Evolutionary conservation across 2,113 vertebrate species (phyloP).

Genomic region (Rhadina sibilatrix): DNA sequence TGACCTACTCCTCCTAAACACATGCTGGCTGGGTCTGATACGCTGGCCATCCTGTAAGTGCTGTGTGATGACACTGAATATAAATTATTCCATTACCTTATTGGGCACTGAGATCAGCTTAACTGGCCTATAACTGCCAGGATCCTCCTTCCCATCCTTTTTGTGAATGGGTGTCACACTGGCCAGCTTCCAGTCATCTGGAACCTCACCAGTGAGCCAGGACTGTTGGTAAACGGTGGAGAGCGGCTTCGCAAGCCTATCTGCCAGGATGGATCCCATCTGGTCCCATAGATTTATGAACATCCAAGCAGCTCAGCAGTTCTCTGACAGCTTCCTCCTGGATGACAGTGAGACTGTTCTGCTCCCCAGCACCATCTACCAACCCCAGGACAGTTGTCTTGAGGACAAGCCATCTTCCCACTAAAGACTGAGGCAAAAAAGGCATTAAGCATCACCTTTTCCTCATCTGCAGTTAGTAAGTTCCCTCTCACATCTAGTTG

Average conservation of each 20-base stretch:
- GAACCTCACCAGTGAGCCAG: not conserved
- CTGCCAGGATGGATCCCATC: not conserved
- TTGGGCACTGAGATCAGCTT: not conserved
- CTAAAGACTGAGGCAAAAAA: not conserved
- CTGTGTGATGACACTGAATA: not conserved
- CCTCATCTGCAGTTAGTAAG: not conserved
- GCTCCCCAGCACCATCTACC: not conserved
- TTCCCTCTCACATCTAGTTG: not conserved
- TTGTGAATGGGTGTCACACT: not conserved
- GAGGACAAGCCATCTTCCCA: not conserved
- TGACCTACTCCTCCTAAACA: not conserved
- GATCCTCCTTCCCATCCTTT: not conserved
- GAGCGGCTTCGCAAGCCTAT: not conserved
- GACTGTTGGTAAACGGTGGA: not conserved
- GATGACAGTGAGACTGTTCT: not conserved
- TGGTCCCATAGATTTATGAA: not conserved
- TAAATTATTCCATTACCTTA: not conserved
- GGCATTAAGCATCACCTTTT: not conserved
- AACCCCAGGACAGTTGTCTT: not conserved
- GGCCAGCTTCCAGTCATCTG: not conserved
- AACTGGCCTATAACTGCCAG: not conserved
- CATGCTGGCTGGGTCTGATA: not conserved
- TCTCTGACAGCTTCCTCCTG: not conserved
- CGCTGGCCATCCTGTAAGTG: not conserved
- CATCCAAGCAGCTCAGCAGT: not conserved